These are phyloP conservation scores for Ormyrus nitidulus DNA, from an alignment of 2,888 invertebrate species.

Conservation along the genomic window DNA sequence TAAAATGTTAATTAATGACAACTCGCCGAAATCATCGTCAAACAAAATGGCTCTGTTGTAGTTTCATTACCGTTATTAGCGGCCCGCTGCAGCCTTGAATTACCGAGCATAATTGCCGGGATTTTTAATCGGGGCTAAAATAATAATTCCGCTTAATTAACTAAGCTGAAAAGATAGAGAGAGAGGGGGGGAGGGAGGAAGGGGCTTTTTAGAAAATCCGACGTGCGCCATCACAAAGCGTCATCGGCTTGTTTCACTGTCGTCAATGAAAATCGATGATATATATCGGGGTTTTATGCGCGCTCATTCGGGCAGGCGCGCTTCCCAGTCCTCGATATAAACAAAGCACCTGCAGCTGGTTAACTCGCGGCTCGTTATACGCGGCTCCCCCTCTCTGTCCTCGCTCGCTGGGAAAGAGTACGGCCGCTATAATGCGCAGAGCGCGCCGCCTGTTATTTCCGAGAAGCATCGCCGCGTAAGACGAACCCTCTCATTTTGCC, in stretches of 20 bases:
- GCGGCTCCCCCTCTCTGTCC: neutral
- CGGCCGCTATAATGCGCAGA: too few relatives aligned
- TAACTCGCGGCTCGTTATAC: constrained; percentile 6
- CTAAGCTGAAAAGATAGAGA: too few relatives aligned
- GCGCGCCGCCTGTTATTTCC: constrained; percentile 23
- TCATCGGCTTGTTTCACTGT: neutral
- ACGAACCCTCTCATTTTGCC: constrained; percentile 46
- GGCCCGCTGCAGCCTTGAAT: too few relatives aligned
- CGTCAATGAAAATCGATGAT: constrained; percentile 25
- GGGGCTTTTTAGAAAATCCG: too few relatives aligned
- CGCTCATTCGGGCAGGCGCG: constrained; percentile 11
- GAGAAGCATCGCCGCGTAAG: constrained; percentile 52
- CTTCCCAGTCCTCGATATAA: constrained; percentile 58
- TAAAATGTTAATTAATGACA: constrained; percentile 22
- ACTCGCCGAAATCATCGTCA: constrained; percentile 11
- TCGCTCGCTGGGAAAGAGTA: too few relatives aligned
- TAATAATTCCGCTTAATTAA: too few relatives aligned
- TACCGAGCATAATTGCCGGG: too few relatives aligned
- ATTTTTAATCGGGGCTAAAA: too few relatives aligned
- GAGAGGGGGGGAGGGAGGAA: too few relatives aligned
- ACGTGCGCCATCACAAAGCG: neutral
- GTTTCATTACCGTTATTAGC: neutral
- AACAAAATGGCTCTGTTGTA: neutral
- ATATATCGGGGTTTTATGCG: neutral
- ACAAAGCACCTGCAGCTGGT: constrained; percentile 51